Evolutionary conservation across 1,140 invertebrate species (phyloP), one percentile per base, ranked within the genome.

Genomic region (Meteorus sp.): DNA sequence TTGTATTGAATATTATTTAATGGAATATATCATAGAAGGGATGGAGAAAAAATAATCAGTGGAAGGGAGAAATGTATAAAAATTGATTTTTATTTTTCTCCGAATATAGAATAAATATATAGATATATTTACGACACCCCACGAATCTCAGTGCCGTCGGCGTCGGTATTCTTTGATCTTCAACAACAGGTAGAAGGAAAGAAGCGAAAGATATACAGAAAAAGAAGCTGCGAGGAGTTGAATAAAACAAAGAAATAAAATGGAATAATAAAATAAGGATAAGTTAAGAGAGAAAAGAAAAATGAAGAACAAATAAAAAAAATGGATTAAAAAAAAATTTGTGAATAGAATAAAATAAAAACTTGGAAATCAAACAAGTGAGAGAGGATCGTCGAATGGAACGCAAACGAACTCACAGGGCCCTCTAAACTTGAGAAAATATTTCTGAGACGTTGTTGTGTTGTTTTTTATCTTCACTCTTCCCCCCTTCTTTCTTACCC

Each of bases 51-150:
- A n/a, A n/a, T n/a, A n/a, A n/a, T n/a, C n/a, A n/a, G n/a, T n/a
- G n/a, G n/a, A n/a, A n/a, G n/a, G n/a, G n/a, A n/a, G n/a, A n/a
- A n/a, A n/a, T n/a, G n/a, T n/a, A n/a, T n/a, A n/a, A n/a, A n/a
- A n/a, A n/a, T n/a, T n/a, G n/a, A n/a, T n/a, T n/a, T n/a, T n/a
- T n/a, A n/a, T n/a, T n/a, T n/a, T n/a, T n/a, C n/a, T n/a, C n/a
- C n/a, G n/a, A n/a, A n/a, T n/a, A n/a, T n/a, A n/a, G n/a, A n/a
- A n/a, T n/a, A n/a, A n/a, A n/a, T n/a, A n/a, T n/a, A n/a, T n/a
- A n/a, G n/a, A n/a, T n/a, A n/a, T n/a, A n/a, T n/a, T n/a, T n/a
- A 60, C 57, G 61, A 63, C 61, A 63, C 61, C 61, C 61, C 61
- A 63, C 45, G 61, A 45, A 59, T 51, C 51, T 48, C 48, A 35